phyloP scores from a whole-genome alignment of 2,797 vertebrate species.

The Synaphobranchus kaupii region DNA sequence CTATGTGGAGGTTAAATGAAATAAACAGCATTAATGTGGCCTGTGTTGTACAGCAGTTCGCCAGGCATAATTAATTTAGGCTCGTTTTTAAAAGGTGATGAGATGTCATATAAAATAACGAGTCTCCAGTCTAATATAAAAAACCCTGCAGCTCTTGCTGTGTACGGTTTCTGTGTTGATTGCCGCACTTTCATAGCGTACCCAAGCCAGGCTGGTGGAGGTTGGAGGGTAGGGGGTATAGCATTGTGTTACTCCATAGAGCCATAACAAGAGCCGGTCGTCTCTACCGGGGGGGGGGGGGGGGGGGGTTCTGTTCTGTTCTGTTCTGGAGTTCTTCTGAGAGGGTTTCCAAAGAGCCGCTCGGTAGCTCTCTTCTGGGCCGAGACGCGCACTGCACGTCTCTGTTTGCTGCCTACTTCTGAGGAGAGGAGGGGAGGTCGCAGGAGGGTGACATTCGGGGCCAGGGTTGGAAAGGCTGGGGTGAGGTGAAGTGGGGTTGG shows the following conservation, averaged over 20 bases:
- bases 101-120: too few relatives aligned
- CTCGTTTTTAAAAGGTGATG: not conserved
- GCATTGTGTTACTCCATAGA: not conserved
- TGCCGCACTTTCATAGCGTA: not conserved
- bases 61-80: too few relatives aligned
- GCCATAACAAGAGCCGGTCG: not conserved
- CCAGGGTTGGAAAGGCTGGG: slow-evolving; percentile 9
- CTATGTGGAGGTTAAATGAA: not conserved
- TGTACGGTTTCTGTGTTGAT: not conserved
- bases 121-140: not conserved
- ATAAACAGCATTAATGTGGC: not conserved
- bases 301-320: not conserved
- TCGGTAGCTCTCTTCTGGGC: not conserved
- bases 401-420: slow-evolving; percentile 2
- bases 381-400: not conserved
- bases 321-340: slow-evolving; percentile 1
- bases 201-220: not conserved
- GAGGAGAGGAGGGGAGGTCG: not conserved
- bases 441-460: not conserved
- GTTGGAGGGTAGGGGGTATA: not conserved
- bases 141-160: not conserved
- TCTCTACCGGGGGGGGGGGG: not conserved
- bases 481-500: not conserved
- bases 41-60: not conserved
- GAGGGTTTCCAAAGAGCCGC: not conserved